A percentile compares a stretch with the other conserved stretches of the same genome.
Conservation (phyloP, 2,113 vertebrate genomes). For the Pelvicachromis taeniatus region DNA sequence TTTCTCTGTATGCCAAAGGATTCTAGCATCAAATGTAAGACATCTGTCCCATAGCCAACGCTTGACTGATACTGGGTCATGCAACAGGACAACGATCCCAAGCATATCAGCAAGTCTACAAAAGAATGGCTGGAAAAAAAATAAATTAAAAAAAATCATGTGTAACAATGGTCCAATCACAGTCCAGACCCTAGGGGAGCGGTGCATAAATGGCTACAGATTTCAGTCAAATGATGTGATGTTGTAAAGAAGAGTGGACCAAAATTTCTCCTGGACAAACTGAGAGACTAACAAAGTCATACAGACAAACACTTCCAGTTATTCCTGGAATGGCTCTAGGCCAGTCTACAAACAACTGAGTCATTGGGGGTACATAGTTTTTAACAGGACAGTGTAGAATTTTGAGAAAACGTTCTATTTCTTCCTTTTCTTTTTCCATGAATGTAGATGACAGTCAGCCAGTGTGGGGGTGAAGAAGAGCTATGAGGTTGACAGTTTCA, state of each 20-base stretch:
- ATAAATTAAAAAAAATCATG: accelerated
- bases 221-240: not conserved
- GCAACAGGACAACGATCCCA: not conserved
- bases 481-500: not conserved
- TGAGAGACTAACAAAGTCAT: not conserved
- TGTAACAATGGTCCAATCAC: not conserved
- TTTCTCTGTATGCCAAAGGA: not conserved
- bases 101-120: not conserved
- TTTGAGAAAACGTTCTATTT: not conserved
- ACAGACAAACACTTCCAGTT: not conserved
- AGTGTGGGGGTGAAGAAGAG: not conserved
- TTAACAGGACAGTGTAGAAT: not conserved
- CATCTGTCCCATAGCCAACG: not conserved
- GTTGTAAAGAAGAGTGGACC: not conserved
- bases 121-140: not conserved
- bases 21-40: not conserved
- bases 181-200: not conserved
- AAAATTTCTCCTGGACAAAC: not conserved
- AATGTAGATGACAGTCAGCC: not conserved
- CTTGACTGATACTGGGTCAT: not conserved
- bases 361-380: not conserved
- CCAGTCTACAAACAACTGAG: not conserved
- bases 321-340: not conserved
- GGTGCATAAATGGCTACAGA: not conserved
- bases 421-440: not conserved